Conservation (phyloP, 2,113 vertebrate species). For the Microcebus griseorufus region DNA sequence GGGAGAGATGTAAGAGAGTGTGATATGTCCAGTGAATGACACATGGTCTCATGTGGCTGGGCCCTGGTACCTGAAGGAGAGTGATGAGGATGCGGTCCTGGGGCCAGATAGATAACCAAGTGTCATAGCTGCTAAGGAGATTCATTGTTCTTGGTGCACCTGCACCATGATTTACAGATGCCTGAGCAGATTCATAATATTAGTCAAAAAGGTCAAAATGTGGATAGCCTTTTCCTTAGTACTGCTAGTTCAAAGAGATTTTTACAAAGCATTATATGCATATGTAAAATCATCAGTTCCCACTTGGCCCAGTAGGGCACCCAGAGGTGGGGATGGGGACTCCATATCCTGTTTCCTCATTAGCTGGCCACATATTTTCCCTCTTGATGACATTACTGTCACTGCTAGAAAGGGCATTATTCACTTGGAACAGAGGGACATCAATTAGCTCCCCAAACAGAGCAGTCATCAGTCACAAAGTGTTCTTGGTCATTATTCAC, state of each 20-base stretch:
- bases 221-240: background rate
- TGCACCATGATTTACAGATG: background rate
- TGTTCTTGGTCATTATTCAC: constrained; percentile 70
- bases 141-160: background rate
- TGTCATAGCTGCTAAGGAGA: background rate
- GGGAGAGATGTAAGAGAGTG: background rate
- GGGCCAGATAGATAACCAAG: background rate
- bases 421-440: constrained; percentile 64
- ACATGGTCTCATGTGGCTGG: background rate
- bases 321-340: background rate
- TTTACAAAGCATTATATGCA: background rate
- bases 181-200: background rate
- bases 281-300: background rate
- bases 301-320: background rate
- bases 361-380: constrained; percentile 35
- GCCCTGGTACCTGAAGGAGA: background rate
- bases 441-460: constrained; percentile 67
- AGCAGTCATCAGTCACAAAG: constrained; percentile 69
- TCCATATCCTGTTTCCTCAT: background rate
- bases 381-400: constrained; percentile 45
- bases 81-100: background rate
- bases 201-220: background rate
- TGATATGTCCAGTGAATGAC: background rate
- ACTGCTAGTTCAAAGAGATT: background rate
- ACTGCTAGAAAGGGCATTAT: constrained; percentile 58